Percentiles rank a stretch among this genome's conserved stretches.
These are phyloP conservation scores for Craterocephalus amniculus DNA, from an alignment of 2,797 vertebrate genomes.

Conservation along the genomic window DNA sequence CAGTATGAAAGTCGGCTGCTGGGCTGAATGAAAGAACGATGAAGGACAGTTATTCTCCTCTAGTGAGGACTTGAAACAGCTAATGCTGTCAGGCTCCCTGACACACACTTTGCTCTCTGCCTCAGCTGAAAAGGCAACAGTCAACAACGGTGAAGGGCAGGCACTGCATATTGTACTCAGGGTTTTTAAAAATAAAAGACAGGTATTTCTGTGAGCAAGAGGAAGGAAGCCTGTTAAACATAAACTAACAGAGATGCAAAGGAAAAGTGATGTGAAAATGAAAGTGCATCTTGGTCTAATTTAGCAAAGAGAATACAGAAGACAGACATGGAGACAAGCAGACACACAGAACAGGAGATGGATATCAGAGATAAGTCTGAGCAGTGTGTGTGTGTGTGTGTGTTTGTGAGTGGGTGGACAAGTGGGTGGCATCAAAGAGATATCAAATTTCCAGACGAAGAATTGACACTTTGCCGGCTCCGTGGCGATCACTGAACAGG, in stretches of 20 bases:
- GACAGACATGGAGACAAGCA: constrained; percentile 15
- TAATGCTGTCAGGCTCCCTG: constrained; percentile 24
- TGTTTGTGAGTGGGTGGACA: constrained; percentile 22
- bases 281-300: neutral
- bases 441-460: constrained; percentile 33
- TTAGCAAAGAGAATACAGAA: constrained; percentile 10
- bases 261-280: neutral
- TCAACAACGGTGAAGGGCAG: constrained; percentile 26
- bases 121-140: constrained; percentile 15
- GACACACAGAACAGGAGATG: constrained; percentile 23
- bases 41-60: constrained; percentile 25
- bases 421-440: constrained; percentile 37
- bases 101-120: constrained; percentile 37
- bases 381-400: constrained; percentile 2
- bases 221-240: neutral
- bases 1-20: constrained; percentile 41
- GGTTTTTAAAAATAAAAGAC: constrained; percentile 17
- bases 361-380: constrained; percentile 12
- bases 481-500: constrained; percentile 21
- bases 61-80: constrained; percentile 32
- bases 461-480: constrained; percentile 31
- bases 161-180: constrained; percentile 14
- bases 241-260: neutral
- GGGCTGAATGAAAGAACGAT: constrained; percentile 2
- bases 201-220: neutral